A percentile compares a stretch with the other conserved stretches of the same genome.
Evolutionary conservation across 1,140 invertebrate genomes (phyloP).

Genomic region (Agraylea sexmaculata): DNA sequence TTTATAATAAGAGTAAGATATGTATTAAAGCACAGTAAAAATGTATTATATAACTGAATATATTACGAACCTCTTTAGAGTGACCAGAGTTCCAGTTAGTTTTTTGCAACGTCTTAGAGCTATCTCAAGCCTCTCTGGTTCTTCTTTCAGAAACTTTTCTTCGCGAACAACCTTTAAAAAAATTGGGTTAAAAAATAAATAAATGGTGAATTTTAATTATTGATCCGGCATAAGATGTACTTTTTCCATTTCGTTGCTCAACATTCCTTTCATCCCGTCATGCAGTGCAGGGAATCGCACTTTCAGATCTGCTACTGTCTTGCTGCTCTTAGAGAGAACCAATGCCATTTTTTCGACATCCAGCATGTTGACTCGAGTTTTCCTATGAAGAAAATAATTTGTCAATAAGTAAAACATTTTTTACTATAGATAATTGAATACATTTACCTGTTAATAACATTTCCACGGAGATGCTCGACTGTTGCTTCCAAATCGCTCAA

Average conservation of each 20-base stretch:
- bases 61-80: slow-evolving; percentile 93
- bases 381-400: slow-evolving; percentile 29
- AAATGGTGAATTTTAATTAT: too few relatives aligned
- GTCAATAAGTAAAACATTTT: slow-evolving; percentile 1
- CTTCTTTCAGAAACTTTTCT: slow-evolving; percentile 93
- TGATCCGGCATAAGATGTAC: slow-evolving; percentile 19
- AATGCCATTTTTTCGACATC: slow-evolving; percentile 95
- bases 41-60: background rate
- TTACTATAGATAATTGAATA: background rate
- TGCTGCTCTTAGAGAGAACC: slow-evolving; percentile 61
- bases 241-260: slow-evolving; percentile 88
- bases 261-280: slow-evolving; percentile 75
- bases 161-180: slow-evolving; percentile 60
- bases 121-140: slow-evolving; percentile 83
- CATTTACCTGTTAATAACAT: slow-evolving; percentile 75
- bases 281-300: slow-evolving; percentile 80
- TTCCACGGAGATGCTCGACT: slow-evolving; percentile 86
- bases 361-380: slow-evolving; percentile 89
- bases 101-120: slow-evolving; percentile 90
- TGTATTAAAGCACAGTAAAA: slow-evolving; percentile 1
- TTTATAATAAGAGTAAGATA: background rate
- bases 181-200: slow-evolving; percentile 1
- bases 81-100: slow-evolving; percentile 89
- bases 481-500: slow-evolving; percentile 86
- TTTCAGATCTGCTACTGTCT: slow-evolving; percentile 92